phyloP scores from a whole-genome alignment of 2,797 vertebrate genomes.

The Danio kyathit region DNA sequence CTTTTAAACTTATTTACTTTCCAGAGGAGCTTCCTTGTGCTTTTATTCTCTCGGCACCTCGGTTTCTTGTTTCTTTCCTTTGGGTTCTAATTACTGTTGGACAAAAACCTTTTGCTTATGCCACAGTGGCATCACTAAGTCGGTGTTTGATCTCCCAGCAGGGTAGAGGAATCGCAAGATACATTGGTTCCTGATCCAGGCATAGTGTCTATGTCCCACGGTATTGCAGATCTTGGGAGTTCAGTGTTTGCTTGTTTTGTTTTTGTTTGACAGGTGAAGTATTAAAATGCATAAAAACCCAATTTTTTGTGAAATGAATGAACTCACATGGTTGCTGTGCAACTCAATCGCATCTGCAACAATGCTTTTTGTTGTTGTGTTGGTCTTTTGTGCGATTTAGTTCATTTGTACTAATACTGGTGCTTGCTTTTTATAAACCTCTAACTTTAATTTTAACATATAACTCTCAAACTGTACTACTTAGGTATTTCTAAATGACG shows the following conservation, averaged over 20 bases:
- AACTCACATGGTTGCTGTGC: conserved; percentile 13
- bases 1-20: neutral
- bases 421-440: neutral
- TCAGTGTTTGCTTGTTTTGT: conserved; percentile 9
- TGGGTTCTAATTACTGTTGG: conserved; percentile 77
- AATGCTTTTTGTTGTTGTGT: neutral
- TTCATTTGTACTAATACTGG: neutral
- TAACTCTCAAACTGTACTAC: neutral
- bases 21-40: conserved; percentile 54
- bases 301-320: neutral
- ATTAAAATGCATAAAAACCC: neutral
- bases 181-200: conserved; percentile 14
- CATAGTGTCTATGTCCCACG: conserved; percentile 38
- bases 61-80: conserved; percentile 67
- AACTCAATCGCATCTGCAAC: conserved; percentile 1
- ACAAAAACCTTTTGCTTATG: conserved; percentile 63
- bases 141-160: conserved; percentile 66
- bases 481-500: neutral
- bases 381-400: neutral
- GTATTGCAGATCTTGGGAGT: conserved; percentile 12
- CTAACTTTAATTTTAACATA: neutral
- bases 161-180: conserved; percentile 54
- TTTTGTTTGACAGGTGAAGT: conserved; percentile 22
- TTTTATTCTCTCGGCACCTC: conserved; percentile 50
- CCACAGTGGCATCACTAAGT: conserved; percentile 49